Evolutionary conservation across 92 coral and sea anemone species (phyloP).

Genomic region (Palythoa grandis): DNA sequence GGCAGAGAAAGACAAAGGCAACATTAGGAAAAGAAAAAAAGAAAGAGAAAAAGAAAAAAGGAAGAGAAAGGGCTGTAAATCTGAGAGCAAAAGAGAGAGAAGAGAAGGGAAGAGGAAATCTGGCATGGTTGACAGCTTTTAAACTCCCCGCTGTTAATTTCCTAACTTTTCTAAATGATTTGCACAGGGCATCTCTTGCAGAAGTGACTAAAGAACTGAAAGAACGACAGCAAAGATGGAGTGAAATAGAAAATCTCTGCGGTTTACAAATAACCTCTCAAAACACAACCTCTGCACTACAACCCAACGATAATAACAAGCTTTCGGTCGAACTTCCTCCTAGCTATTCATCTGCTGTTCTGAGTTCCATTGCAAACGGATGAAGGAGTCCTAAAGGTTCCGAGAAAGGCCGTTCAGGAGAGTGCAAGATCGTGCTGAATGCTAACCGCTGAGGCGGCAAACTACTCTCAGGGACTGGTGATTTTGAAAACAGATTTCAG

Average conservation of each 20-base stretch:
- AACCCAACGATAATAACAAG: neutral
- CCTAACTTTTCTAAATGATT: neutral
- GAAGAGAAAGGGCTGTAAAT: neutral
- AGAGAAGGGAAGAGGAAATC: too few species aligned
- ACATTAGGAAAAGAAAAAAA: neutral
- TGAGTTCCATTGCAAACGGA: neutral
- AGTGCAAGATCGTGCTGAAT: neutral
- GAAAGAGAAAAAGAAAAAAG: neutral
- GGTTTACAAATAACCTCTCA: slow-evolving; percentile 77
- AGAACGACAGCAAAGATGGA: slow-evolving; percentile 95
- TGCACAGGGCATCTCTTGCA: slow-evolving; percentile 81
- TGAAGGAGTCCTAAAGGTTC: neutral
- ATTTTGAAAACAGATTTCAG: too few species aligned
- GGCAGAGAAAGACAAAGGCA: neutral
- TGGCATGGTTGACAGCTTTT: neutral
- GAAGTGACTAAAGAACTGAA: slow-evolving; percentile 95
- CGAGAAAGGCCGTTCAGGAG: neutral
- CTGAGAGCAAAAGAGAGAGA: neutral
- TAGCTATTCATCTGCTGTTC: slow-evolving; percentile 20
- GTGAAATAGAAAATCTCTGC: slow-evolving; percentile 88
- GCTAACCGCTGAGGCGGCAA: neutral
- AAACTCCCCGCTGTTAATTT: neutral
- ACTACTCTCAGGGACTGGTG: neutral
- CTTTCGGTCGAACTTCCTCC: slow-evolving; percentile 23
- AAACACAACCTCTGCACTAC: slow-evolving; percentile 28